Evolutionary conservation across 2,888 invertebrate genomes (phyloP), one percentile per base, ranked within the genome.

Genomic region (Drosophila macrothrix): DNA sequence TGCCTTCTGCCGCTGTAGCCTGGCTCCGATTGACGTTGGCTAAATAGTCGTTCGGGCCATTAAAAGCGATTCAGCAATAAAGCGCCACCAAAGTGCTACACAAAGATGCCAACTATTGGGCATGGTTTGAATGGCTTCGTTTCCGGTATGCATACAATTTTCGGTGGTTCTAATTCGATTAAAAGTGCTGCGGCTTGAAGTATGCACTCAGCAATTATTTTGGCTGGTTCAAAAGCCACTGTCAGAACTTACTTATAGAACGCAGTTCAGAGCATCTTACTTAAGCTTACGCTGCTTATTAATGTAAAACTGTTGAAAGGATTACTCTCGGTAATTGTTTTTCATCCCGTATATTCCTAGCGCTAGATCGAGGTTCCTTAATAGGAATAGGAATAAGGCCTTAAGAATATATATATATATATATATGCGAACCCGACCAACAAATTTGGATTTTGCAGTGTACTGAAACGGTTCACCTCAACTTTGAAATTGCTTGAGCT

Each of bases 1-100:
- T 10, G n/a, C 55, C 37, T n/a, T 35, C 10, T 54, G 22, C 33
- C 25, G 5, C n/a, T 19, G 19, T 52, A 29, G 31, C 53, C 29
- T 22, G 33, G 46, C 76, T 59, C 63, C 78, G 82, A 82, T 82
- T 84, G 82, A 82, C 84, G 84, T 73, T 76, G 73, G 71, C 82
- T 78, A 84, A 82, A 78, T 73, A 70, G 71, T 82, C 68, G 67
- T 71, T 71, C 56, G 52, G 71, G 56, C 69, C 67, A 68, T 71
- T 80, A 82, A 67, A 74, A 73, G 61, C 55, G 4, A 33, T 19
- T 62, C 67, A 67, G 56, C 77, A 67, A 63, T 75, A 53, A 54
- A 54, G 49, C 62, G 62, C 46, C 62, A 56, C 22, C 46, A 46
- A 46, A 46, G 46, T 25, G 67, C 66, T 41, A 53, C 41, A 70